Conservation (phyloP, 2,797 vertebrate species). For the Lacerta viridis region DNA sequence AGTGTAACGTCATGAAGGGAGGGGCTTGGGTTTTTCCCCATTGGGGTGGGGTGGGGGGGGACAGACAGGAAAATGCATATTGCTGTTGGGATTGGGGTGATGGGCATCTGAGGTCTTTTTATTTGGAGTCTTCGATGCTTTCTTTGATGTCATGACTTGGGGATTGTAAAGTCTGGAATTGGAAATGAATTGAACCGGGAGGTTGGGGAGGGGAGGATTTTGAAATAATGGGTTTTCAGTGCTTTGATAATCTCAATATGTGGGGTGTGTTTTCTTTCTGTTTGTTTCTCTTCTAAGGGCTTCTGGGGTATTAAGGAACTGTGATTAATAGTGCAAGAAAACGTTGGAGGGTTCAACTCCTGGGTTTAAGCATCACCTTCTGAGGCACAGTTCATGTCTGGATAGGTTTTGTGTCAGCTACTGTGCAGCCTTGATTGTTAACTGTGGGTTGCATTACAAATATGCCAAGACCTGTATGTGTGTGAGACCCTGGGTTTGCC, state of each 20-base stretch:
- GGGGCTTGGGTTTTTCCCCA: neutral
- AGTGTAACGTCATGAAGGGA: neutral
- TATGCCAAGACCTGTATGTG: neutral
- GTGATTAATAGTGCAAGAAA: neutral
- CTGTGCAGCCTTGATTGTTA: neutral
- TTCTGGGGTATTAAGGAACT: neutral
- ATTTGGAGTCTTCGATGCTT: constrained; percentile 2
- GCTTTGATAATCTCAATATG: constrained; percentile 13
- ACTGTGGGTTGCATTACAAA: neutral
- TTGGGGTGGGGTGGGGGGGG: neutral
- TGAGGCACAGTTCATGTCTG: neutral
- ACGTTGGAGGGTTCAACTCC: neutral
- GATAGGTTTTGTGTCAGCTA: neutral
- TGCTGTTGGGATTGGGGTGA: neutral
- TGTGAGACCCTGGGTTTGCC: neutral
- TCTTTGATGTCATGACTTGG: constrained; percentile 3
- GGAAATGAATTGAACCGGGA: neutral
- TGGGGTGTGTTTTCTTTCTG: neutral
- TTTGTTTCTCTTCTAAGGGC: too few relatives aligned
- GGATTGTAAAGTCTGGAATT: constrained; percentile 9
- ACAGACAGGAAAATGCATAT: neutral
- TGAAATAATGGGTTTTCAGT: neutral
- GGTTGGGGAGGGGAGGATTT: neutral
- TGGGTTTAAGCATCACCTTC: neutral
- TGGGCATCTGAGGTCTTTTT: neutral